Percentiles rank a stretch among this genome's conserved stretches.
Conservation (phyloP, 1,140 invertebrate species). For the Triops longicaudatus region DNA sequence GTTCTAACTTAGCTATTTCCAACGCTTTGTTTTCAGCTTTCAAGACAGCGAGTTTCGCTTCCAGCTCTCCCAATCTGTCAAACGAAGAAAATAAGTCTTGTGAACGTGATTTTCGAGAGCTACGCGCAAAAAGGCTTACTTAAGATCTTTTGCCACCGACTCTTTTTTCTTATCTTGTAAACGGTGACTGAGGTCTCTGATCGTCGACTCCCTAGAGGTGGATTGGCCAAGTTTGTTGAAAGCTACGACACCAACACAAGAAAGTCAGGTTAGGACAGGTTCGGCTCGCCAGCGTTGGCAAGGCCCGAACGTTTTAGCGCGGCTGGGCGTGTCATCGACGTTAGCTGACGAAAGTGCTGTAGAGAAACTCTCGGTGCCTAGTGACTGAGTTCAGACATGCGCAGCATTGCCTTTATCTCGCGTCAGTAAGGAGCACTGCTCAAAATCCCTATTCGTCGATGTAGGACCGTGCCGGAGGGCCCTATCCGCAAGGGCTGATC, state of each 20-base stretch:
- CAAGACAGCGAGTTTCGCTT: conserved; percentile 51
- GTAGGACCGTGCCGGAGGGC: conserved; percentile 48
- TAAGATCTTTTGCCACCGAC: conserved; percentile 58
- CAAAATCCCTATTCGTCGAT: conserved; percentile 42
- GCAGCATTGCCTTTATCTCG: conserved; percentile 52
- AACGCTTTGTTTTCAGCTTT: conserved; percentile 37
- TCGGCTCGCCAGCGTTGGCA: conserved; percentile 65
- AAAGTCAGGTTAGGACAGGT: conserved; percentile 31
- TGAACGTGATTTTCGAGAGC: background rate
- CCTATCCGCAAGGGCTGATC: conserved; percentile 54
- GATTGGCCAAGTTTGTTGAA: conserved; percentile 82
- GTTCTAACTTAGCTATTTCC: conserved; percentile 44
- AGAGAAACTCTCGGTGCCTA: background rate
- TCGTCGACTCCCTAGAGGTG: conserved; percentile 79
- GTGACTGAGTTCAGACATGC: conserved; percentile 43
- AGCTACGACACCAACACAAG: background rate
- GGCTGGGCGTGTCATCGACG: conserved; percentile 55
- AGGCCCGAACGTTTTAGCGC: conserved; percentile 56
- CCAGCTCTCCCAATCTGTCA: conserved; percentile 62
- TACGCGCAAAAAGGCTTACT: conserved; percentile 46
- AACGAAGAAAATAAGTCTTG: conserved; percentile 10
- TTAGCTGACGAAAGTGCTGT: conserved; percentile 31
- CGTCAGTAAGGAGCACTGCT: conserved; percentile 38
- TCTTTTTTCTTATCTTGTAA: conserved; percentile 77
- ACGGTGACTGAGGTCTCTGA: conserved; percentile 72